Evolutionary conservation across 2,113 vertebrate genomes (phyloP).

Genomic region (Tylochromis polylepis): DNA sequence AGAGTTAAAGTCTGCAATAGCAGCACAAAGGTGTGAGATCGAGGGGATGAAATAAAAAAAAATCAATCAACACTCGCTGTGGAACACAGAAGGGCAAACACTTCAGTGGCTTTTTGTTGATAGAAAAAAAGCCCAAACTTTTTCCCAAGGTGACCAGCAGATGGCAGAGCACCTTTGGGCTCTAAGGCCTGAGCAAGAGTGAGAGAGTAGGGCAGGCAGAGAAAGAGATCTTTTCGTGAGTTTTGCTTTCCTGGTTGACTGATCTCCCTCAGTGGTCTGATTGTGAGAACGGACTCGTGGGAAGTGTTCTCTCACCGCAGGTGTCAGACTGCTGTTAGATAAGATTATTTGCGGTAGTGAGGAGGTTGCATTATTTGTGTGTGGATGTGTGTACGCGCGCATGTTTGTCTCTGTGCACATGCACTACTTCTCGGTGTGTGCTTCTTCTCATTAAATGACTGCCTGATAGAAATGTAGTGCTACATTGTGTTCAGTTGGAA

Average conservation of each 20-base stretch:
- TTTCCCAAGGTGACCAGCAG: slow-evolving; percentile 57
- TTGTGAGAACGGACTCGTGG: slow-evolving; percentile 63
- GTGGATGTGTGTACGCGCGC: background rate
- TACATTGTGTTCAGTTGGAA: slow-evolving; percentile 39
- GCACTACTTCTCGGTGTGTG: background rate
- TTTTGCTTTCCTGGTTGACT: slow-evolving; percentile 69
- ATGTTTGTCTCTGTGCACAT: background rate
- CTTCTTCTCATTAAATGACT: slow-evolving; percentile 36
- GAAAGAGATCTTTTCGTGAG: slow-evolving; percentile 49
- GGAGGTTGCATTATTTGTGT: slow-evolving; percentile 48
- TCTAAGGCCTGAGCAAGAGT: slow-evolving; percentile 4
- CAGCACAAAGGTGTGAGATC: background rate
- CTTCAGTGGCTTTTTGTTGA: background rate
- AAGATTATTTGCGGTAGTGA: slow-evolving; percentile 68
- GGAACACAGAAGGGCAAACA: background rate
- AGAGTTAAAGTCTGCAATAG: background rate
- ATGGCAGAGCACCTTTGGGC: slow-evolving; percentile 66
- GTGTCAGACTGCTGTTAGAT: slow-evolving; percentile 70
- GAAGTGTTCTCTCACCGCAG: slow-evolving; percentile 65
- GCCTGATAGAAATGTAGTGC: slow-evolving; percentile 27
- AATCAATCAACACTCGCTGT: background rate
- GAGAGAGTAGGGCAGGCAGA: background rate
- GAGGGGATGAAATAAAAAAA: background rate
- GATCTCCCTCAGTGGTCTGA: slow-evolving; percentile 67
- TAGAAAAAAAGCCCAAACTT: background rate